phyloP scores from a whole-genome alignment of 2,113 vertebrate genomes.

The Panurus biarmicus region DNA sequence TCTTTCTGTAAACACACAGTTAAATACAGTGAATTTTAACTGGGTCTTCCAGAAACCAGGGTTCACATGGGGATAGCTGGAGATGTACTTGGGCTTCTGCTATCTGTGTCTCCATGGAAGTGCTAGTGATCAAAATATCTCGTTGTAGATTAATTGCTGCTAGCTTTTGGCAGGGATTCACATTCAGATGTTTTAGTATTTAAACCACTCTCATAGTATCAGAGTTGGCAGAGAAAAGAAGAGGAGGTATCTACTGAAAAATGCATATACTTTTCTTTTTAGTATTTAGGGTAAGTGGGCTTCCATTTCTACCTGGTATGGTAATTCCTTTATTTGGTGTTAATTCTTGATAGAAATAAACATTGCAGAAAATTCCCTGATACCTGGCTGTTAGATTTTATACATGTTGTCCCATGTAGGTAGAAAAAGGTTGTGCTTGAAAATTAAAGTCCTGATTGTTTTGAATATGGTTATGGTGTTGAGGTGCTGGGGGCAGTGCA shows the following conservation, averaged over 20 bases:
- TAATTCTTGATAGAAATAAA: background rate
- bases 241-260: background rate
- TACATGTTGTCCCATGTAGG: background rate
- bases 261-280: background rate
- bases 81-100: background rate
- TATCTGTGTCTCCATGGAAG: background rate
- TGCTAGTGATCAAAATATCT: constrained; percentile 10
- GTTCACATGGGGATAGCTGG: background rate
- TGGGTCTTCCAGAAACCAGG: background rate
- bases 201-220: background rate
- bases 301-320: background rate
- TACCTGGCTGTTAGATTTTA: background rate
- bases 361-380: background rate
- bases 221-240: background rate
- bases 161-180: constrained; percentile 3
- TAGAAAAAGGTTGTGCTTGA: background rate
- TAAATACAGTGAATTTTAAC: background rate
- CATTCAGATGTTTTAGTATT: background rate
- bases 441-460: background rate
- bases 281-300: background rate
- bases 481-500: background rate
- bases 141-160: background rate
- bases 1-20: background rate
- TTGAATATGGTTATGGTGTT: background rate
- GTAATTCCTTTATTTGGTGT: background rate